Conservation (phyloP, 2,113 vertebrate genomes). For the Mastomys natalensis region DNA sequence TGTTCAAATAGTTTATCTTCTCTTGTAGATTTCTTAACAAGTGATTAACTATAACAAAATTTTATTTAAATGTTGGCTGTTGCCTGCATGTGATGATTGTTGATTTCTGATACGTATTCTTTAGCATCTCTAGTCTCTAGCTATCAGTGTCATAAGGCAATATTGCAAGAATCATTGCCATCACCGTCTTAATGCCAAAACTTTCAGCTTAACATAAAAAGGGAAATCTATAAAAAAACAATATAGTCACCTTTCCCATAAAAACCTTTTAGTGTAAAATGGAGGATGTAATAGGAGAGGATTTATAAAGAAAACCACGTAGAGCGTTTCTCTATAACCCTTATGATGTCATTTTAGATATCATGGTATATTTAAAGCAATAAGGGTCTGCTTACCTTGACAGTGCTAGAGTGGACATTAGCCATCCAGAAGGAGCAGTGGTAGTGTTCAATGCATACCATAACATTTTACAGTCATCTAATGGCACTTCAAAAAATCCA, state of each 20-base stretch:
- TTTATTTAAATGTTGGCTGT: background rate
- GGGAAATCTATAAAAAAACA: background rate
- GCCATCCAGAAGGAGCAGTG: background rate
- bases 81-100: too few relatives aligned
- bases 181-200: background rate
- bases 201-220: background rate
- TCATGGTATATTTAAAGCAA: too few relatives aligned
- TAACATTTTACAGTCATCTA: background rate
- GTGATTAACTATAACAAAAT: background rate
- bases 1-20: background rate
- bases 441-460: too few relatives aligned
- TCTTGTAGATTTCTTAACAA: background rate
- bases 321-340: too few relatives aligned
- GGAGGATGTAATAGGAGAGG: background rate
- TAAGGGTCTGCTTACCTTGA: background rate
- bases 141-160: background rate
- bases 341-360: background rate
- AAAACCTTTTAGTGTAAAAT: background rate
- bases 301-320: background rate
- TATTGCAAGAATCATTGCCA: background rate
- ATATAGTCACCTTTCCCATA: background rate
- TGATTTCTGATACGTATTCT: background rate
- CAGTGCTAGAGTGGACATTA: too few relatives aligned
- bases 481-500: conserved; percentile 29
- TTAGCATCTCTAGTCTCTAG: background rate